Evolutionary conservation across 2,888 invertebrate genomes (phyloP).

Genomic region (Phaedon cochleariae): DNA sequence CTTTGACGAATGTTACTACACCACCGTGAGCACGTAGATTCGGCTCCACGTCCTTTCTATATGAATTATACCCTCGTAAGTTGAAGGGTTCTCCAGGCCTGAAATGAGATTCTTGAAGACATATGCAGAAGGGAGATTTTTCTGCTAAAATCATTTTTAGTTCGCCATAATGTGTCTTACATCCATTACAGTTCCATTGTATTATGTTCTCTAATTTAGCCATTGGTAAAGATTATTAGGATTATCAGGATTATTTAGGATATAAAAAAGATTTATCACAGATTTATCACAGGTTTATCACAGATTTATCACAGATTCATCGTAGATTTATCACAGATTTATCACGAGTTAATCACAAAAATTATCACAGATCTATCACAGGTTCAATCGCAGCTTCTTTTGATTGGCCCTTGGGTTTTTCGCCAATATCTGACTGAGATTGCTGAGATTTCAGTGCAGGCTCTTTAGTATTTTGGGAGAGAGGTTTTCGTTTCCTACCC

Average conservation of each 20-base stretch:
- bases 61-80: not conserved
- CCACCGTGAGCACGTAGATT: not conserved
- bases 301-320: no score
- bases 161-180: not conserved
- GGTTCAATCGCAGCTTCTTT: no score
- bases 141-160: not conserved
- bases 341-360: no score
- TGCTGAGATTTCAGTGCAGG: no score
- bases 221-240: not conserved
- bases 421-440: no score
- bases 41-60: not conserved
- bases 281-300: no score
- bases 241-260: no score
- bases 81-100: not conserved
- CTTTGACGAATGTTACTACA: not conserved
- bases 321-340: no score
- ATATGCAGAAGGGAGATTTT: not conserved
- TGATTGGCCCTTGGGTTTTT: no score
- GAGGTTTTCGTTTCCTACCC: no score
- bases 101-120: not conserved
- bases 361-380: no score
- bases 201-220: not conserved
- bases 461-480: no score
- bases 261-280: not conserved
- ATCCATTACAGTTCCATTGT: conserved; percentile 5